These are phyloP conservation scores for Hyperoplus lanceolatus DNA, from an alignment of 2,797 vertebrate genomes.

Conservation along the genomic window DNA sequence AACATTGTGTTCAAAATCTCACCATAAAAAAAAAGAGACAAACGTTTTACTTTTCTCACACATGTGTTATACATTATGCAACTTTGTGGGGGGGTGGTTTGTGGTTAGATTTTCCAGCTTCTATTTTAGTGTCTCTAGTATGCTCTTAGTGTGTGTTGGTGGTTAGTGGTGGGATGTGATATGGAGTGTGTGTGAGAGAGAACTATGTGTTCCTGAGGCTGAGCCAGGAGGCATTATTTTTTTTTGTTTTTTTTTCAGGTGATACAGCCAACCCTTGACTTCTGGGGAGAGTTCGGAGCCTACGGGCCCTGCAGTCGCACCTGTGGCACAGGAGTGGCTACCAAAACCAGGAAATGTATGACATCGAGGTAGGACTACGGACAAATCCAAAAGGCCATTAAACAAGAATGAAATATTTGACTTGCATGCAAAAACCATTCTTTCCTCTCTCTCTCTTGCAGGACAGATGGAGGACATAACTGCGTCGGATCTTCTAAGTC, in stretches of 20 bases:
- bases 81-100: slow-evolving; percentile 31
- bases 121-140: slow-evolving; percentile 51
- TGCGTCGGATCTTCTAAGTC: slow-evolving; percentile 90
- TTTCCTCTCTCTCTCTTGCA: slow-evolving; percentile 67
- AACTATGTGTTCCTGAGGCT: slow-evolving; percentile 33
- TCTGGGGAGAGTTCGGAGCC: slow-evolving; percentile 90
- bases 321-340: slow-evolving; percentile 91
- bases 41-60: neutral
- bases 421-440: neutral
- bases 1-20: slow-evolving; percentile 32
- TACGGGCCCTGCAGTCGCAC: slow-evolving; percentile 92
- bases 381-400: neutral
- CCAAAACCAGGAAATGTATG: slow-evolving; percentile 88
- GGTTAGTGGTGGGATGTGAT: slow-evolving; percentile 38
- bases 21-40: neutral
- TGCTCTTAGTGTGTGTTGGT: slow-evolving; percentile 46
- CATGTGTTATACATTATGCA: neutral
- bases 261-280: slow-evolving; percentile 73
- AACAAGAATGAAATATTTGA: neutral
- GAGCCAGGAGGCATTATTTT: slow-evolving; percentile 1
- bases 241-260: slow-evolving; percentile 55
- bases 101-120: slow-evolving; percentile 52
- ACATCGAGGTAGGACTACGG: slow-evolving; percentile 86
- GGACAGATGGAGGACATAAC: slow-evolving; percentile 89
- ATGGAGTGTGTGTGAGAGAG: slow-evolving; percentile 30